Percentiles rank a stretch among this genome's conserved stretches.
Evolutionary conservation across 2,113 vertebrate species (phyloP).

Genomic region (Entelurus aequoreus): DNA sequence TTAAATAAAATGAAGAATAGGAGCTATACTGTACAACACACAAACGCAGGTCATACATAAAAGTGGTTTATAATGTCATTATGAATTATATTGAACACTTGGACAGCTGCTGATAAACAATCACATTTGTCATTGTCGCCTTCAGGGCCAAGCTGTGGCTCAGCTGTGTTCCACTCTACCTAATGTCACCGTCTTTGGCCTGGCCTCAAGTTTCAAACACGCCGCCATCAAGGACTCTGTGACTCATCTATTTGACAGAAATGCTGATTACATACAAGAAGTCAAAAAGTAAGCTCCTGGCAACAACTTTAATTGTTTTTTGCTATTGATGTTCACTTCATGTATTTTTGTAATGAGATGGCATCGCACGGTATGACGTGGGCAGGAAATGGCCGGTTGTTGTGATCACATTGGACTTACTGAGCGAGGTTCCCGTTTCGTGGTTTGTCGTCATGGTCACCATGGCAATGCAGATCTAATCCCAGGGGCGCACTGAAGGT

Average conservation of each 20-base stretch:
- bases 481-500: conserved; percentile 49
- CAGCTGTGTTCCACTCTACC: conserved; percentile 93
- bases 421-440: conserved; percentile 55
- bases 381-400: background rate
- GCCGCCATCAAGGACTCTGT: conserved; percentile 90
- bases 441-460: conserved; percentile 59
- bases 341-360: background rate
- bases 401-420: conserved; percentile 37
- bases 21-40: no score
- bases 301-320: no score
- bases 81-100: background rate
- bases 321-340: background rate
- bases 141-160: conserved; percentile 93
- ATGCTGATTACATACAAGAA: conserved; percentile 92
- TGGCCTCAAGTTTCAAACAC: conserved; percentile 93
- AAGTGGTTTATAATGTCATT: conserved; percentile 1
- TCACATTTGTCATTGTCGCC: conserved; percentile 38
- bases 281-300: conserved; percentile 85
- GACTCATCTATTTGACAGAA: conserved; percentile 95
- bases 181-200: conserved; percentile 89
- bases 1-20: no score
- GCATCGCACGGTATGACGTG: background rate
- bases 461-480: conserved; percentile 67
- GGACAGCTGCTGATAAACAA: conserved; percentile 11
- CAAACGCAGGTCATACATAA: background rate